Base-by-base conservation (phyloP, 2,797 vertebrate genomes). In the Clarias pachynema region DNA sequence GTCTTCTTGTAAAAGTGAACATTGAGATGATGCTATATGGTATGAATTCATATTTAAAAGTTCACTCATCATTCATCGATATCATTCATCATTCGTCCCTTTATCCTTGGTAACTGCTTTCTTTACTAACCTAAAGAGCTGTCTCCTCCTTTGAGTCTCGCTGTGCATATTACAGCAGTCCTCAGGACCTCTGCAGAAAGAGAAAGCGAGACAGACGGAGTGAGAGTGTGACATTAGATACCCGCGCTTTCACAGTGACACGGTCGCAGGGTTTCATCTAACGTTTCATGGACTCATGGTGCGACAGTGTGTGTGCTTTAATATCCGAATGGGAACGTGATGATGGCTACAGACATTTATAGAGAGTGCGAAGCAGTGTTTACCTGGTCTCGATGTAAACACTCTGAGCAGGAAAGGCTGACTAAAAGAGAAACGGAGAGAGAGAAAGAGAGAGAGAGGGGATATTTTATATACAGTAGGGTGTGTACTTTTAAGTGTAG, bases 301-400 rank as follows among this genome's bases (percentile, higher is more conserved):
- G 4, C 34, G 5, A 59, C 69, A 73, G 49, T 56, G 16, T 56
- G 26, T 40, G 15, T 15, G 37, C 20, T 34, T 37, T 37, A 78
- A 26, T 22, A n/a, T 62, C 74, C 5, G 7, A 20, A 31, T 26
- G 44, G 72, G n/a, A 74, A 26, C 3, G n/a, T 26, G 16, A 77
- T 77, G 29, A 59, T 60, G 53, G 44, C 20, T n/a, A 68, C 49
- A 78, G 53, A 84, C 34, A 84, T 79, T 60, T 59, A 57, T 59
- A 80, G 75, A n/a, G n/a, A 34, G 8, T 44, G 63, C 15, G 5
- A 62, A 69, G 69, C 72, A n/a, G 70, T 70, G 49, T 80, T 95
- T 96, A 98, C 98, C 97, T 98, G 96, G 95, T 97, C 94, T 99
- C 97, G 95, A 96, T 93, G 93, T 96, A 97, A 94, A 95, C 86